Base-by-base conservation (phyloP, 2,888 invertebrate genomes). In the Drymonia ruficornis region DNA sequence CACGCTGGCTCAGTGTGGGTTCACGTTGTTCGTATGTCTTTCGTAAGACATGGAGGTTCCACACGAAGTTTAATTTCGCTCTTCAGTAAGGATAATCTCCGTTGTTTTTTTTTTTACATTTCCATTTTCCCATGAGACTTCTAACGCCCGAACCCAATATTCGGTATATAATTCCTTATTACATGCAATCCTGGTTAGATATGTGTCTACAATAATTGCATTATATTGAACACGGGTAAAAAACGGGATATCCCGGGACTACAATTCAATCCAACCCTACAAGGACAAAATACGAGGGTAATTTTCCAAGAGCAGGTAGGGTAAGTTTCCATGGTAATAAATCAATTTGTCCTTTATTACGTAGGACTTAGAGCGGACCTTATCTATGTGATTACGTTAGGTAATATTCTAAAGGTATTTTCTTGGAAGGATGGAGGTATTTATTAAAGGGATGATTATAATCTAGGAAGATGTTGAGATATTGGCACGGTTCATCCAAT, bases 301-400 rank as follows among this genome's bases (percentile, higher is more conserved):
- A 61, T 65, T 61, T 61, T 61, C 56, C 49, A 45, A 13, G 42
- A 23, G 44, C 45, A 44, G 55, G 63, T 49, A 57, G 55, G 16
- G 46, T 52, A 65, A 65, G 55, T 61, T 61, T 57, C 40, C 34
- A 34, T 49, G 36, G 54, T 31, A 44, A 65, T 64, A 64, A 64
- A 65, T 65, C 66, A 64, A 61, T 66, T 59, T 63, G 55, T 18
- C 54, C 51, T 63, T 55, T 66, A 58, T 55, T 55, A 58, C 52
- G 19, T 34, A 50, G 29, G 45, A 12, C 48, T 58, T 42, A 50
- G 31, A 36, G 13, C 34, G 18, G 44, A 43, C 49, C 47, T 28
- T 36, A 55, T 52, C 4, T 36, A 36, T 13, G 36, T 36, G n/a
- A n/a, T 36, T 3, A 36, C n/a, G n/a, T 13, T 36, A n/a, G 9